Evolutionary conservation across 2,888 invertebrate species (phyloP), one percentile per base, ranked within the genome.

Genomic region (Tenthredo livida): DNA sequence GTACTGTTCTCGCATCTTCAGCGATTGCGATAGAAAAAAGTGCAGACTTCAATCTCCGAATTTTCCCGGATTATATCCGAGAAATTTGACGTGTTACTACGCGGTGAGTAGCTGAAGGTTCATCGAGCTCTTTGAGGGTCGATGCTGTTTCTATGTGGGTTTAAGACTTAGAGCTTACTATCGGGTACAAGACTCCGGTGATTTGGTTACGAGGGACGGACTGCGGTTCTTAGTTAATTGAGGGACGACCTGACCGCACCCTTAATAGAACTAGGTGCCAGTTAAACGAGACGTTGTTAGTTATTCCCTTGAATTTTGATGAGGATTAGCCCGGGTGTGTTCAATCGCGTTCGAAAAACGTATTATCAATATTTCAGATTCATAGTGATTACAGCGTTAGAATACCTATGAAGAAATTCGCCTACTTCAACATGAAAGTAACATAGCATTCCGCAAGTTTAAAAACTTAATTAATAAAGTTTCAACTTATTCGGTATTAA

Each of bases 21-120:
- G 97, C 93, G 97, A 98, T 94, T 98, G 98, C 94, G 97, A 98
- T 95, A 96, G 96, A 94, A 97, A 97, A 94, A 96, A 96, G 90
- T 98, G 98, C 94, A 96, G 97, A 91, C 95, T 98, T 91, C 98
- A 98, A 94, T 98, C 98, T 77, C 98, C 98, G 78, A 98, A 98
- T 94, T 98, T 97, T 94, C 98, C 98, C 43, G 98, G 98, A 89
- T 96, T 98, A 89, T 98, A 98, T 94, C 98, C 98, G 4, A 95
- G 98, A 89, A 98, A 98, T 94, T 96, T 98, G 90, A 98, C 98
- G 87, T 99, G 99, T 93, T 98, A 98, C 94, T 99, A 97, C 93
- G 97, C 98, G 72, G 97, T 98, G 91, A 93, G 93, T 89, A 61
- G 21, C 61, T 40, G 21, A 29, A 33, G 10, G 29, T 58, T 67